Evolutionary conservation across 2,888 invertebrate species (phyloP).

Genomic region (Argyresthia albistria): DNA sequence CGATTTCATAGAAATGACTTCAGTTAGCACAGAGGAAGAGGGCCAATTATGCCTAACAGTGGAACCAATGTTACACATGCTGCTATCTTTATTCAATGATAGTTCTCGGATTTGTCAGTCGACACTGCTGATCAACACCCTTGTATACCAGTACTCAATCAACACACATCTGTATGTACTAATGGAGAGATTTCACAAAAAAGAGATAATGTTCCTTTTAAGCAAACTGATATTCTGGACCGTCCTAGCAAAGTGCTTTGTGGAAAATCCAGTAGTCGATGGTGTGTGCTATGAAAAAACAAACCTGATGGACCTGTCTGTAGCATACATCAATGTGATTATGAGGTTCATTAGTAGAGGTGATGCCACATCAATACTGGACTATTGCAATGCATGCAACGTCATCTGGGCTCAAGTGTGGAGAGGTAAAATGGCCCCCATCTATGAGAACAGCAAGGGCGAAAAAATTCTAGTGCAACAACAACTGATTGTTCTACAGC

Average conservation of each 20-base stretch:
- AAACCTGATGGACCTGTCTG: conserved; percentile 41
- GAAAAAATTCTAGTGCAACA: conserved; percentile 60
- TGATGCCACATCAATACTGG: conserved; percentile 30
- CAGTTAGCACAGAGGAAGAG: conserved; percentile 58
- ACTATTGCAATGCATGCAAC: conserved; percentile 43
- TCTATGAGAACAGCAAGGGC: conserved; percentile 15
- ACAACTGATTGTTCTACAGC: conserved; percentile 73
- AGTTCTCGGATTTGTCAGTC: conserved; percentile 49
- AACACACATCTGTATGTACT: conserved; percentile 42
- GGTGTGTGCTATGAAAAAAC: conserved; percentile 37
- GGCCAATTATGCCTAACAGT: conserved; percentile 64
- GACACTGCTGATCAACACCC: conserved; percentile 29
- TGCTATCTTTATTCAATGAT: conserved; percentile 68
- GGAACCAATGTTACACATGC: conserved; percentile 70
- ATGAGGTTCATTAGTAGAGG: conserved; percentile 35
- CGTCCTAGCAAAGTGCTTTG: conserved; percentile 45
- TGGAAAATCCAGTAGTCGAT: conserved; percentile 29
- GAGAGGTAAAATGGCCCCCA: conserved; percentile 24
- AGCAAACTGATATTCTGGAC: conserved; percentile 61
- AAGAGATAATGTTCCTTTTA: conserved; percentile 41
- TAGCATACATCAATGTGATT: conserved; percentile 41
- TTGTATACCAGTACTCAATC: conserved; percentile 43
- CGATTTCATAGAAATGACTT: conserved; percentile 60
- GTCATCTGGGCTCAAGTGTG: conserved; percentile 36
- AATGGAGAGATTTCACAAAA: conserved; percentile 33